A percentile compares a stretch with the other conserved stretches of the same genome.
Evolutionary conservation across 1,140 invertebrate species (phyloP).

Genomic region (Anastrepha obliqua): DNA sequence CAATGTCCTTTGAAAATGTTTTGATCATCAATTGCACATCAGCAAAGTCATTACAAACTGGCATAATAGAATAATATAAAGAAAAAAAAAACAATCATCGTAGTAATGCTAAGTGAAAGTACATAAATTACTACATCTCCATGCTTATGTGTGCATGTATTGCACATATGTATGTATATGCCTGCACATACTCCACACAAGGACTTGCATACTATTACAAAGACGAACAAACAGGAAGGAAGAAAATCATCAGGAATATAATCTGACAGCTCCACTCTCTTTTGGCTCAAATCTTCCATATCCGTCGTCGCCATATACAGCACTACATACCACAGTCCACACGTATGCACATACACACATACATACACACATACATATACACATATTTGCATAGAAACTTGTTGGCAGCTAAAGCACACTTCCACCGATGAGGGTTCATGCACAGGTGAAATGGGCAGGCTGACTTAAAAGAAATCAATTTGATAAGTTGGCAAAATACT

Average conservation of each 20-base stretch:
- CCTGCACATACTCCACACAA: neutral
- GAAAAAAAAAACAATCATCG: too few relatives aligned
- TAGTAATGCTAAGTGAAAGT: too few relatives aligned
- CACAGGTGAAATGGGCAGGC: neutral
- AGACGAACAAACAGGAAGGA: neutral
- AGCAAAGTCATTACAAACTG: neutral
- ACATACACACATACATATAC: too few relatives aligned
- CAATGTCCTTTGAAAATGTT: neutral
- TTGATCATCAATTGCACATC: neutral
- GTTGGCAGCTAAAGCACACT: neutral
- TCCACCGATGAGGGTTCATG: neutral
- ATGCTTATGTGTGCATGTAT: too few relatives aligned
- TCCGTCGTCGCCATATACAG: neutral
- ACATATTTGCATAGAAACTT: neutral
- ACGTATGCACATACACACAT: too few relatives aligned
- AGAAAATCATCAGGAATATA: neutral
- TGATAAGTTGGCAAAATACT: constrained; percentile 41
- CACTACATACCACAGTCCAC: too few relatives aligned
- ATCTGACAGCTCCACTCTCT: constrained; percentile 26
- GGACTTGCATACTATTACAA: neutral
- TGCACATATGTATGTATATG: too few relatives aligned
- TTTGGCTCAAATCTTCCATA: neutral
- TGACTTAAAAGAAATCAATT: constrained; percentile 27
- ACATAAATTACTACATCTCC: too few relatives aligned
- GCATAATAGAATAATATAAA: neutral